These are phyloP conservation scores for Iphiclides podalirius DNA, from an alignment of 2,888 invertebrate genomes.

Conservation along the genomic window DNA sequence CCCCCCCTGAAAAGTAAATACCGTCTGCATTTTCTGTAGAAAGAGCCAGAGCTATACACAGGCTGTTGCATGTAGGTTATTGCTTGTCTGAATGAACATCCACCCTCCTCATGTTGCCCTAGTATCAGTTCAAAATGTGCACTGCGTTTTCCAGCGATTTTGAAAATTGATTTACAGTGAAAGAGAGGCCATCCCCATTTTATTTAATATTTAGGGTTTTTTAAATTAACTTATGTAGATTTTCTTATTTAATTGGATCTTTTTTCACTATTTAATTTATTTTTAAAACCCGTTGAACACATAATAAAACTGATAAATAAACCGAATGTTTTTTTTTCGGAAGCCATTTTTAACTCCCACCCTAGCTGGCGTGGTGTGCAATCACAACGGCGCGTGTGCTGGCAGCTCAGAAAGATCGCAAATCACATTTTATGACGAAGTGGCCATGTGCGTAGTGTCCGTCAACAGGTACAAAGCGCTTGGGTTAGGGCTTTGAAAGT, in stretches of 20 bases:
- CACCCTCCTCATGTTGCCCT: conserved; percentile 6
- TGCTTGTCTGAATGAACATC: neutral
- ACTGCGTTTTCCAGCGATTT: neutral
- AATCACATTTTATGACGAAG: conserved; percentile 68
- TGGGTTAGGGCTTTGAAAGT: conserved; percentile 24
- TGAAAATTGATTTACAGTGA: no score
- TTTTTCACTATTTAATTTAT: no score
- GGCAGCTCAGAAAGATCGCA: conserved; percentile 45
- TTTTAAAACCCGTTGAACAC: no score
- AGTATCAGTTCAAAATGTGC: conserved; percentile 11
- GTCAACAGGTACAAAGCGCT: conserved; percentile 39
- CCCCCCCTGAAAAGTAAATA: no score
- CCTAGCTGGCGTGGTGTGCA: neutral
- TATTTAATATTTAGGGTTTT: no score
- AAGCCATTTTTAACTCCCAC: neutral
- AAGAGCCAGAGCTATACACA: neutral
- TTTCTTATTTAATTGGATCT: no score
- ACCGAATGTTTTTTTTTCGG: no score
- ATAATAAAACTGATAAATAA: no score
- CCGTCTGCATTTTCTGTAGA: neutral
- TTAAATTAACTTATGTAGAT: neutral
- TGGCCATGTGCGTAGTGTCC: conserved; percentile 65
- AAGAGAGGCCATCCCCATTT: no score
- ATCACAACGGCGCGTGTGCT: conserved; percentile 38
- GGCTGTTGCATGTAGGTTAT: no score